Evolutionary conservation across 2,113 vertebrate genomes (phyloP).

Genomic region (Ciconia stormi): DNA sequence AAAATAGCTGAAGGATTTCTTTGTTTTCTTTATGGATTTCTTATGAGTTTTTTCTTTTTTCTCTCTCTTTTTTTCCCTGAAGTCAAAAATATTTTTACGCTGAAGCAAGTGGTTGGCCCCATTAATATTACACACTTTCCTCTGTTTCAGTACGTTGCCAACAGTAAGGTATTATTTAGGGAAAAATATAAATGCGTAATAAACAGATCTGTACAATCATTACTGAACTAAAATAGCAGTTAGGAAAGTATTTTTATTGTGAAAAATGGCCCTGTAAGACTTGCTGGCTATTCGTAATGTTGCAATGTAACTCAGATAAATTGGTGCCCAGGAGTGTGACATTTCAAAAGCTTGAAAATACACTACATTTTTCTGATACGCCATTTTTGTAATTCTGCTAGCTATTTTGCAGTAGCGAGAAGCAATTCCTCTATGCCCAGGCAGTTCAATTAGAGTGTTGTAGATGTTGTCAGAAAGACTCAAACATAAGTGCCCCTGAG

Average conservation of each 20-base stretch:
- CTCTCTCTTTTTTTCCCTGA: not conserved
- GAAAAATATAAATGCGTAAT: conserved; percentile 73
- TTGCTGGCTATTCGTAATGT: conserved; percentile 74
- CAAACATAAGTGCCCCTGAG: conserved; percentile 72
- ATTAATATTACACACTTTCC: conserved; percentile 61
- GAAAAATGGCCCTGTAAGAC: conserved; percentile 77
- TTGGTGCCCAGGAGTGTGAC: conserved; percentile 74
- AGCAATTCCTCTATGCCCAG: conserved; percentile 71
- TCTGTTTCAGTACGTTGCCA: conserved; percentile 53
- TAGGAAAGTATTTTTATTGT: conserved; percentile 76
- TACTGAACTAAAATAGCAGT: conserved; percentile 74
- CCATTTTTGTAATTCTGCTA: conserved; percentile 69
- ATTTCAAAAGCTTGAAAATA: conserved; percentile 74
- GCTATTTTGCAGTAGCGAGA: conserved; percentile 70
- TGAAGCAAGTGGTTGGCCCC: conserved; percentile 49
- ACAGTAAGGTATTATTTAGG: conserved; percentile 70
- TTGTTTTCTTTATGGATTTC: conserved; percentile 62
- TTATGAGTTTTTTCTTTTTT: not conserved
- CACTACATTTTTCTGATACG: conserved; percentile 63
- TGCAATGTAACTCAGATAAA: conserved; percentile 79
- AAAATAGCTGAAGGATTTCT: conserved; percentile 55
- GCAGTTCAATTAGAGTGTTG: conserved; percentile 77
- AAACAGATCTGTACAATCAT: conserved; percentile 74
- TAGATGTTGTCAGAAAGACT: conserved; percentile 74
- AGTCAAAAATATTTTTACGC: conserved; percentile 40